Conservation (phyloP, 2,888 invertebrate species). For the Sericinus montela region DNA sequence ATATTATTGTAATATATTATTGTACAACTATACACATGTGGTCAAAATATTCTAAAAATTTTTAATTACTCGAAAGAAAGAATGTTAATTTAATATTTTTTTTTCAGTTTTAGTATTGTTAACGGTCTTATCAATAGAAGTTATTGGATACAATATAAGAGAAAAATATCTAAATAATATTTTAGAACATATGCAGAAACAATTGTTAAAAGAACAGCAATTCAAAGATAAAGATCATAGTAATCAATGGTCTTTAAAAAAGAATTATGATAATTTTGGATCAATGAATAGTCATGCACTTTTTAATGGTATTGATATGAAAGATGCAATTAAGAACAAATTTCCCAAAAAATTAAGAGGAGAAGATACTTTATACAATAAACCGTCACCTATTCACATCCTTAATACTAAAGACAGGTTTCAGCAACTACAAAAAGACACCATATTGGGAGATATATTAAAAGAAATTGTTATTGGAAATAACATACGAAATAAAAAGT, state of each 20-base stretch:
- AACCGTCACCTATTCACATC: not conserved
- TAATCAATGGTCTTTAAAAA: not conserved
- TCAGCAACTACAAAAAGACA: not conserved
- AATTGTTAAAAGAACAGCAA: constrained; percentile 1
- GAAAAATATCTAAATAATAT: constrained; percentile 2
- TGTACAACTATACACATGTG: too few relatives aligned
- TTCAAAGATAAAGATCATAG: not conserved
- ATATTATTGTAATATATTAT: too few relatives aligned
- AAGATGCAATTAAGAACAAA: not conserved
- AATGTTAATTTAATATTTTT: too few relatives aligned
- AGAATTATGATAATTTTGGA: not conserved
- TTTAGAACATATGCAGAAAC: not conserved
- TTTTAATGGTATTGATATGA: not conserved
- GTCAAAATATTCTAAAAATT: too few relatives aligned
- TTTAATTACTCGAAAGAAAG: too few relatives aligned
- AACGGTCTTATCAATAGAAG: not conserved
- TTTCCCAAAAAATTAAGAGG: not conserved
- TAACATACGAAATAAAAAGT: not conserved
- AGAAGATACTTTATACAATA: not conserved
- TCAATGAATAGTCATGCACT: not conserved
- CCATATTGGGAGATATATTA: not conserved
- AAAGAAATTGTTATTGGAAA: not conserved
- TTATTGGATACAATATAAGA: not conserved
- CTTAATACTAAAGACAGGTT: not conserved
- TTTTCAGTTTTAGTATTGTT: not conserved